A percentile compares a stretch with the other conserved stretches of the same genome.
phyloP scores from a whole-genome alignment of 2,113 vertebrate genomes.

The Noctilio leporinus region DNA sequence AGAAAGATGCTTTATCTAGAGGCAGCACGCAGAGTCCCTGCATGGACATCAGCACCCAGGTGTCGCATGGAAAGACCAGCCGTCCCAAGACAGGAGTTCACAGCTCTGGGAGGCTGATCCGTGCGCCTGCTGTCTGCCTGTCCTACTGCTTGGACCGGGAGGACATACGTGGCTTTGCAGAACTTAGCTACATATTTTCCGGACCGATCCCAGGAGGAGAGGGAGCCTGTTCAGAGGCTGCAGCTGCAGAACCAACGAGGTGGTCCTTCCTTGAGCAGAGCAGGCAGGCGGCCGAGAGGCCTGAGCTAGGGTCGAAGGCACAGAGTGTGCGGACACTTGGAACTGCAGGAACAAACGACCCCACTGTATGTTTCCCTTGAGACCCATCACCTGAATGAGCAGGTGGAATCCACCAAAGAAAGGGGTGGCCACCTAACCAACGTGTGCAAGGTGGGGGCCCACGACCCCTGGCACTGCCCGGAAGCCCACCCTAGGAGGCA shows the following conservation, averaged over 20 bases:
- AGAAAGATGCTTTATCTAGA: not conserved
- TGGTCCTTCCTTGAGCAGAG: constrained; percentile 78
- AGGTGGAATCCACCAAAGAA: constrained; percentile 88
- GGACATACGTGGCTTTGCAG: constrained; percentile 75
- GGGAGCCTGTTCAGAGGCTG: constrained; percentile 76
- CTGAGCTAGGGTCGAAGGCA: constrained; percentile 85
- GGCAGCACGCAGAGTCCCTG: not conserved
- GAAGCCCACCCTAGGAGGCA: constrained; percentile 82
- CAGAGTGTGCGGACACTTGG: constrained; percentile 83
- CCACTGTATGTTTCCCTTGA: constrained; percentile 88
- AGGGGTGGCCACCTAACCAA: constrained; percentile 85
- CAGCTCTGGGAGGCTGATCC: not conserved
- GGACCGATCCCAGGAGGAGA: constrained; percentile 77
- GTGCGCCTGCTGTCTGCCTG: not conserved
- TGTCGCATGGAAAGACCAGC: not conserved
- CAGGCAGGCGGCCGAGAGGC: constrained; percentile 85
- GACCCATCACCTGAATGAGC: constrained; percentile 84
- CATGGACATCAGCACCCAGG: too few species aligned
- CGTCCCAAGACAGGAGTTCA: not conserved
- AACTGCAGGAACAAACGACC: constrained; percentile 87
- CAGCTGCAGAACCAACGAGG: constrained; percentile 79
- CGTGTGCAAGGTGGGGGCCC: constrained; percentile 84
- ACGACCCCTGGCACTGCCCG: constrained; percentile 81
- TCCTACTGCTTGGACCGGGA: rapidly evolving
- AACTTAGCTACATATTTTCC: constrained; percentile 80